Percentiles rank a stretch among this genome's conserved stretches.
Conservation (phyloP, 2,797 vertebrate genomes). For the Characodon lateralis region DNA sequence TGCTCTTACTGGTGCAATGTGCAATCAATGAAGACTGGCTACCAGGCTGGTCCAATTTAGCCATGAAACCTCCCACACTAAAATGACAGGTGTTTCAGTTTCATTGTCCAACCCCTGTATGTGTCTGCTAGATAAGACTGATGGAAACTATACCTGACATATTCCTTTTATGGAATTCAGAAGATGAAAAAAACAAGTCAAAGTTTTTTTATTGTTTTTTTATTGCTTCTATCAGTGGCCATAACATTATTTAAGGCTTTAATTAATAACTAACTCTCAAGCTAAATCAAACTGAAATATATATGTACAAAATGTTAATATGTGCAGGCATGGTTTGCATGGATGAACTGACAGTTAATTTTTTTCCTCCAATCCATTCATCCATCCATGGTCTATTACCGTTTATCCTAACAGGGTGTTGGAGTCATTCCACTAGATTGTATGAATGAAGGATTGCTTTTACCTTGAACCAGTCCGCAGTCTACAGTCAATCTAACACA, state of each 20-base stretch:
- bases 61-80: too few species aligned
- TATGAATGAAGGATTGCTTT: constrained; percentile 2
- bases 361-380: constrained; percentile 7
- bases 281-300: neutral
- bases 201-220: neutral
- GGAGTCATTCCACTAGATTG: constrained; percentile 3
- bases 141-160: neutral
- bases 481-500: constrained; percentile 15
- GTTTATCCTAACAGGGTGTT: constrained; percentile 5
- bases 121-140: neutral
- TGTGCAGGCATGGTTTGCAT: neutral
- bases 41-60: too few species aligned
- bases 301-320: neutral
- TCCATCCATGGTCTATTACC: constrained; percentile 3
- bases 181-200: neutral
- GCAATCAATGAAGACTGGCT: too few species aligned
- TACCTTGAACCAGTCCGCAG: constrained; percentile 1
- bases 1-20: too few species aligned
- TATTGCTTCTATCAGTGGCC: neutral
- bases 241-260: neutral
- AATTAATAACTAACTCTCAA: constrained; percentile 1
- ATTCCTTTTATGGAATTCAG: constrained; percentile 4
- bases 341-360: neutral
- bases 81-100: too few species aligned
- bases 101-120: too few species aligned